Evolutionary conservation across 2,113 vertebrate species (phyloP).

Genomic region (Falco punctatus): DNA sequence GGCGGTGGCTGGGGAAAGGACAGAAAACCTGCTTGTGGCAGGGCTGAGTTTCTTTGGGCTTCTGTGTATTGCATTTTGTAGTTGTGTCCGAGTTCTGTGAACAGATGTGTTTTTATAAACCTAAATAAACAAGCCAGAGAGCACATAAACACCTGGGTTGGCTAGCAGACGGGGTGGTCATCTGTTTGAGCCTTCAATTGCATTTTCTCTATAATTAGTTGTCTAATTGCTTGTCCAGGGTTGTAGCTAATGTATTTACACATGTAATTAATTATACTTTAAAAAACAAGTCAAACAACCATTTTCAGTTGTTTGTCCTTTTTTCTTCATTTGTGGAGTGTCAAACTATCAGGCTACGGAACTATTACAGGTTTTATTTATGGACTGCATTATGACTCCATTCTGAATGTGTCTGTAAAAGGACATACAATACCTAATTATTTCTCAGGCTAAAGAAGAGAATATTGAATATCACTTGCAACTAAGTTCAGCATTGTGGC

Average conservation of each 20-base stretch:
- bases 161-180: not conserved
- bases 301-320: not conserved
- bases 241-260: constrained; percentile 5
- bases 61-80: not conserved
- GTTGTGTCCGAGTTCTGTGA: not conserved
- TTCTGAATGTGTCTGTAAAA: not conserved
- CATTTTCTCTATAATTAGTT: constrained; percentile 6
- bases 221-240: constrained; percentile 15
- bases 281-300: not conserved
- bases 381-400: not conserved
- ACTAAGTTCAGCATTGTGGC: not conserved
- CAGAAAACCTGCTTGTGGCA: not conserved
- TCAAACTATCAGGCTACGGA: not conserved
- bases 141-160: not conserved
- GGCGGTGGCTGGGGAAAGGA: not conserved
- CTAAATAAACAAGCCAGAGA: not conserved
- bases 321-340: not conserved
- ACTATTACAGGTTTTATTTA: not conserved
- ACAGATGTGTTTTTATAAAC: not conserved
- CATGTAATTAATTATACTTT: not conserved
- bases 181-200: not conserved
- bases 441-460: not conserved
- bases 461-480: not conserved
- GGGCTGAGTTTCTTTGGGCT: not conserved
- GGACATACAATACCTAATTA: not conserved